Percentiles rank a stretch among this genome's conserved stretches.
Conservation (phyloP, 37 sponge, comb jelly and placozoan species). For the Hormiphora californensis region DNA sequence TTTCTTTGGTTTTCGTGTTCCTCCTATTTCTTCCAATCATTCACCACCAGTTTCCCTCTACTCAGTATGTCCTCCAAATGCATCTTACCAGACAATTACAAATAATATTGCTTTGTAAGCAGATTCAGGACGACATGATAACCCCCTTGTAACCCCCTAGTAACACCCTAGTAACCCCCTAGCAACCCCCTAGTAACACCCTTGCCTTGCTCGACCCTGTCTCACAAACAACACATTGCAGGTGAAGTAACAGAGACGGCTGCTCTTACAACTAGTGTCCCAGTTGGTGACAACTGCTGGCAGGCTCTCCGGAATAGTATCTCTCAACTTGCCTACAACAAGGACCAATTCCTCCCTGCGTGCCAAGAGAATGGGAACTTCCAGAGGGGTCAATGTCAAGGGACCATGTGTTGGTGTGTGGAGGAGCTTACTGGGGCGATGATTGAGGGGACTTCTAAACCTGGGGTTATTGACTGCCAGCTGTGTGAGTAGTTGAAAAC, state of each 20-base stretch:
- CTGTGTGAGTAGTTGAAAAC: conserved; percentile 49
- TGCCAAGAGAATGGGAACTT: conserved; percentile 25
- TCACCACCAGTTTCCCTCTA: too few species aligned
- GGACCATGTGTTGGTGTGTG: conserved; percentile 30
- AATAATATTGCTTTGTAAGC: too few species aligned
- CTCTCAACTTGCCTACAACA: not conserved
- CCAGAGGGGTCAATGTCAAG: conserved; percentile 33
- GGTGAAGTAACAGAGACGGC: not conserved
- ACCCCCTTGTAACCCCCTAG: too few species aligned
- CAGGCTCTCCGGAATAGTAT: not conserved
- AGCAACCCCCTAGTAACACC: too few species aligned
- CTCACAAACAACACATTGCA: too few species aligned
- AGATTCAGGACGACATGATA: too few species aligned
- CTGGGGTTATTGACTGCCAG: conserved; percentile 23
- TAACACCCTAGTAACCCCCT: too few species aligned
- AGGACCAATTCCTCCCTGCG: not conserved
- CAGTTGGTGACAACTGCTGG: conserved; percentile 20
- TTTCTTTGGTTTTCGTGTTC: too few species aligned
- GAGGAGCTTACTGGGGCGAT: not conserved
- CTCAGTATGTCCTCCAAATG: too few species aligned
- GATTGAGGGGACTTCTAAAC: conserved; percentile 27
- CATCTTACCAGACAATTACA: too few species aligned
- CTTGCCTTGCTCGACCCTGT: too few species aligned
- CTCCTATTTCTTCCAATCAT: too few species aligned
- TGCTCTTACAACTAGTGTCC: not conserved